phyloP scores from a whole-genome alignment of 2,888 invertebrate genomes.

The Eurytoma adleriae region DNA sequence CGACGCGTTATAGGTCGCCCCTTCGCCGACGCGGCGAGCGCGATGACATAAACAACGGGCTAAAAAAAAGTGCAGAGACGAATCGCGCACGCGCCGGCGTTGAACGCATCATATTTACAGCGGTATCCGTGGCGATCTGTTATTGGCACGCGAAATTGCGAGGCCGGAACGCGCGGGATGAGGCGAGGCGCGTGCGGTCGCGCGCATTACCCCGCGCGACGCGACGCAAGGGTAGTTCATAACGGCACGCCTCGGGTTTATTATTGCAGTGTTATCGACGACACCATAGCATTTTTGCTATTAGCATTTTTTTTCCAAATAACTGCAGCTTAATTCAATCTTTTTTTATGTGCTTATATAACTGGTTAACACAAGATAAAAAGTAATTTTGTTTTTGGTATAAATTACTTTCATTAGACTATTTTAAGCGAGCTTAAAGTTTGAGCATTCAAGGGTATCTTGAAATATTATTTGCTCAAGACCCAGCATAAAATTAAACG shows the following conservation, averaged over 20 bases:
- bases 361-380: too few species aligned
- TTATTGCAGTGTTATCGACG: constrained; percentile 74
- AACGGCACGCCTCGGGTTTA: constrained; percentile 72
- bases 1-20: constrained; percentile 33
- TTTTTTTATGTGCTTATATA: too few species aligned
- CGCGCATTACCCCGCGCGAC: constrained; percentile 40
- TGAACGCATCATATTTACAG: constrained; percentile 72
- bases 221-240: constrained; percentile 67
- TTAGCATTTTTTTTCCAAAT: too few species aligned
- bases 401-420: too few species aligned
- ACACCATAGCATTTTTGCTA: constrained; percentile 52
- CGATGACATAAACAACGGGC: constrained; percentile 33
- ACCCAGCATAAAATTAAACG: constrained; percentile 42
- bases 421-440: too few species aligned
- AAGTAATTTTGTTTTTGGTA: too few species aligned
- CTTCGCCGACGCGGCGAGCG: neutral
- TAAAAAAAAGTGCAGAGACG: constrained; percentile 35
- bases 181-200: constrained; percentile 43
- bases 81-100: constrained; percentile 58
- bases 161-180: constrained; percentile 49
- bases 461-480: constrained; percentile 50
- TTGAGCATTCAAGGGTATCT: constrained; percentile 56
- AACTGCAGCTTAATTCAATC: too few species aligned
- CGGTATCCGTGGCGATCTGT: constrained; percentile 68
- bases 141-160: constrained; percentile 64